Evolutionary conservation across 2,888 invertebrate genomes (phyloP).

Genomic region (Chymomyza fuscimana): DNA sequence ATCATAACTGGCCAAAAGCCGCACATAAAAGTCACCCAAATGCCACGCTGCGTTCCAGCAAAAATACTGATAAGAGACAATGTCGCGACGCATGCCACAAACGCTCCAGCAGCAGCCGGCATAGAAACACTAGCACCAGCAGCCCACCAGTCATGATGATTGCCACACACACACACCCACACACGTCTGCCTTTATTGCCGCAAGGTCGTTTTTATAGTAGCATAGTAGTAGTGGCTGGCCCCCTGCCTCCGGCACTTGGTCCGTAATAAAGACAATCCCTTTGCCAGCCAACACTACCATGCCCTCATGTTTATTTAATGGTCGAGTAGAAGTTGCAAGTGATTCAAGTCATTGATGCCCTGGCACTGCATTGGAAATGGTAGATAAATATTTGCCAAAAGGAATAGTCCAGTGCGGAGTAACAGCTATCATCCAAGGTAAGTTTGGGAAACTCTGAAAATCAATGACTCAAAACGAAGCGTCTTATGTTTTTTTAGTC

Average conservation of each 20-base stretch:
- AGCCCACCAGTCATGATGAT: slow-evolving; percentile 49
- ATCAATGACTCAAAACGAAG: too few species aligned
- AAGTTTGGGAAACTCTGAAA: slow-evolving; percentile 7
- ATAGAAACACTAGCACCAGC: too few species aligned
- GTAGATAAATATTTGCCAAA: slow-evolving; percentile 75
- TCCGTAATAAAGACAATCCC: background rate
- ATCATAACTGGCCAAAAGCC: slow-evolving; percentile 70
- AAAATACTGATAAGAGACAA: slow-evolving; percentile 66
- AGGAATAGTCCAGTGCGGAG: slow-evolving; percentile 8
- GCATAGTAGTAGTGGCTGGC: slow-evolving; percentile 49
- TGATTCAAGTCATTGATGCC: slow-evolving; percentile 31
- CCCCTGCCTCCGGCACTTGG: slow-evolving; percentile 16
- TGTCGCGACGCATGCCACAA: slow-evolving; percentile 33
- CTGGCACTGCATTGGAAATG: slow-evolving; percentile 56
- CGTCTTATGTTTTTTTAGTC: too few species aligned
- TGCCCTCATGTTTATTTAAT: slow-evolving; percentile 7
- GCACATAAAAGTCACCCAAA: slow-evolving; percentile 70
- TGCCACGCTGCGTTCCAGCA: slow-evolving; percentile 68
- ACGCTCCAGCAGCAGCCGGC: slow-evolving; percentile 38
- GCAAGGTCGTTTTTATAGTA: slow-evolving; percentile 66
- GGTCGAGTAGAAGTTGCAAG: slow-evolving; percentile 30
- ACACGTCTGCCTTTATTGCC: slow-evolving; percentile 36
- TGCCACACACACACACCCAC: slow-evolving; percentile 20
- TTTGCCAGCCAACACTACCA: background rate
- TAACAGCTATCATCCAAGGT: background rate